A percentile compares a stretch with the other conserved stretches of the same genome.
Evolutionary conservation across 2,113 vertebrate genomes (phyloP).

Genomic region (Charadrius vociferus): DNA sequence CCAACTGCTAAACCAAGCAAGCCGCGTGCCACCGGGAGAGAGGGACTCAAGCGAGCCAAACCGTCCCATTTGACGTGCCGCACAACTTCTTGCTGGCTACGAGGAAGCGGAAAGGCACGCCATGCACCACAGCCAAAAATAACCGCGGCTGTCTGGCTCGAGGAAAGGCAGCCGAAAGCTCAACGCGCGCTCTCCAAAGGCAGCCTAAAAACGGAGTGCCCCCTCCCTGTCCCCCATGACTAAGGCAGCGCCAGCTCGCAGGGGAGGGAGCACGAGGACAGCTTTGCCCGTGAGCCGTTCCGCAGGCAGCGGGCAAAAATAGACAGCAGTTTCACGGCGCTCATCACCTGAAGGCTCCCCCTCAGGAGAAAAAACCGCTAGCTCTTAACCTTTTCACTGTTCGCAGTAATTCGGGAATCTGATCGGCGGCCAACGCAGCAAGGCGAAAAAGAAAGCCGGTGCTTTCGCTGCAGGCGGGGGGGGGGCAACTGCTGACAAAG

Average conservation of each 20-base stretch:
- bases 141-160: not conserved
- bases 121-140: not conserved
- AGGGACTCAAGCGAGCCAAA: not conserved
- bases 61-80: accelerated
- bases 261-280: not conserved
- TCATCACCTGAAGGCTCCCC: not conserved
- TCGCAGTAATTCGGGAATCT: accelerated
- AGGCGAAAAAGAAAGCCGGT: not conserved
- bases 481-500: not conserved
- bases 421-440: not conserved
- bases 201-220: not conserved
- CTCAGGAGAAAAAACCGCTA: not conserved
- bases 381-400: not conserved
- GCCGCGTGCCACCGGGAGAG: not conserved
- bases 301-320: not conserved
- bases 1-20: not conserved
- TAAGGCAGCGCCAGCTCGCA: not conserved
- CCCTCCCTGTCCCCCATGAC: not conserved
- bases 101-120: not conserved
- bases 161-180: not conserved
- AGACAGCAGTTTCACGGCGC: not conserved
- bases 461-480: not conserved
- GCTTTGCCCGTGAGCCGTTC: not conserved
- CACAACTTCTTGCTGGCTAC: not conserved
- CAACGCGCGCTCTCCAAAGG: not conserved